A percentile compares a stretch with the other conserved stretches of the same genome.
These are phyloP conservation scores for Neoseiulus cucumeris DNA, from an alignment of 1,140 invertebrate genomes.

Conservation along the genomic window DNA sequence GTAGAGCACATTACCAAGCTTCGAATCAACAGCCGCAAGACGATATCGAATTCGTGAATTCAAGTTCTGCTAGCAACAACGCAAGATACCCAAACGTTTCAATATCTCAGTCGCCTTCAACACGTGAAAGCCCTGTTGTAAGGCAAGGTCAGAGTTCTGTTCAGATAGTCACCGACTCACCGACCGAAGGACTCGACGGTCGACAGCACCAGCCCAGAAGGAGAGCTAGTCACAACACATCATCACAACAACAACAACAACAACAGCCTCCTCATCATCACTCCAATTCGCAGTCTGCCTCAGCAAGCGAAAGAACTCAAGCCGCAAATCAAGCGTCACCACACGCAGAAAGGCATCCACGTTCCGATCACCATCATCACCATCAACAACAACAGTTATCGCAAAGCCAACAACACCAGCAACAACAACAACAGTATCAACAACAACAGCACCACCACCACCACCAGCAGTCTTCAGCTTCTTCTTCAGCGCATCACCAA, in stretches of 20 bases:
- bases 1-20: constrained; percentile 7
- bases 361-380: not conserved
- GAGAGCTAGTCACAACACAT: not conserved
- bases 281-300: not conserved
- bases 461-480: constrained; percentile 46
- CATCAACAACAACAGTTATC: not conserved
- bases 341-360: not conserved
- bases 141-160: constrained; percentile 11
- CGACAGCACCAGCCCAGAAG: constrained; percentile 10
- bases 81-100: constrained; percentile 9
- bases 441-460: constrained; percentile 26
- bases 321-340: not conserved
- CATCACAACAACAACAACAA: not conserved
- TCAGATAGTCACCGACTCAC: constrained; percentile 11
- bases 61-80: not conserved
- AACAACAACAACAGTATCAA: too few species aligned
- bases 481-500: constrained; percentile 47
- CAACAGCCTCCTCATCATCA: not conserved
- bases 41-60: not conserved
- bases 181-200: not conserved
- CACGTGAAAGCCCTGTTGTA: constrained; percentile 10
- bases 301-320: not conserved
- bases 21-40: not conserved
- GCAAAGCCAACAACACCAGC: not conserved
- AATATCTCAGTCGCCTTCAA: constrained; percentile 12